Percentiles rank a stretch among this genome's conserved stretches.
Evolutionary conservation across 1,140 invertebrate genomes (phyloP).

Genomic region (Aphaenogaster ashmeadi): DNA sequence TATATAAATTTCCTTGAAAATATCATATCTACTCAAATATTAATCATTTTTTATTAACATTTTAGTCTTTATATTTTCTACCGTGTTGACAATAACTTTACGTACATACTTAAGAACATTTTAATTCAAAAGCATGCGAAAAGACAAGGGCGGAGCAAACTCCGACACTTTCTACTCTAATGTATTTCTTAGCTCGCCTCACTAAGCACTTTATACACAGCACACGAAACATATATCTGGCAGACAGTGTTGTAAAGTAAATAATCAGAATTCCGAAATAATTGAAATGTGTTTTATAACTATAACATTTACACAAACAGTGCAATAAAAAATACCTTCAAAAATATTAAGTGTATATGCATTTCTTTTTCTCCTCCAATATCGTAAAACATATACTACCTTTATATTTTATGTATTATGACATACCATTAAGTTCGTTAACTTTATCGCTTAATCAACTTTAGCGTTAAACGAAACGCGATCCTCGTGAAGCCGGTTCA

Average conservation of each 20-base stretch:
- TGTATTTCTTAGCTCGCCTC: slow-evolving; percentile 36
- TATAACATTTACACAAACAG: neutral
- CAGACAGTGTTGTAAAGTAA: neutral
- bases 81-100: neutral
- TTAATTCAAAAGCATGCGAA: slow-evolving; percentile 46
- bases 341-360: neutral
- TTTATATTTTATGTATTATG: neutral
- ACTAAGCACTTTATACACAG: neutral
- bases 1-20: neutral
- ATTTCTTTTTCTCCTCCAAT: neutral
- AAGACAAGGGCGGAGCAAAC: neutral
- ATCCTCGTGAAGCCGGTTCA: neutral
- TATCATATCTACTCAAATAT: neutral
- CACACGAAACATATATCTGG: neutral
- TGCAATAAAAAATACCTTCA: neutral
- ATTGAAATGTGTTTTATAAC: neutral
- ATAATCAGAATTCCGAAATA: neutral
- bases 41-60: slow-evolving; percentile 20
- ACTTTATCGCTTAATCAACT: slow-evolving; percentile 1
- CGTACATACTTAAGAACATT: neutral
- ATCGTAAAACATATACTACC: neutral
- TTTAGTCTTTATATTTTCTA: neutral
- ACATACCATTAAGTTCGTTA: neutral
- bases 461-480: slow-evolving; percentile 10
- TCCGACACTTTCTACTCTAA: neutral